phyloP scores from a whole-genome alignment of 2,113 vertebrate species.

The Otus sunia region DNA sequence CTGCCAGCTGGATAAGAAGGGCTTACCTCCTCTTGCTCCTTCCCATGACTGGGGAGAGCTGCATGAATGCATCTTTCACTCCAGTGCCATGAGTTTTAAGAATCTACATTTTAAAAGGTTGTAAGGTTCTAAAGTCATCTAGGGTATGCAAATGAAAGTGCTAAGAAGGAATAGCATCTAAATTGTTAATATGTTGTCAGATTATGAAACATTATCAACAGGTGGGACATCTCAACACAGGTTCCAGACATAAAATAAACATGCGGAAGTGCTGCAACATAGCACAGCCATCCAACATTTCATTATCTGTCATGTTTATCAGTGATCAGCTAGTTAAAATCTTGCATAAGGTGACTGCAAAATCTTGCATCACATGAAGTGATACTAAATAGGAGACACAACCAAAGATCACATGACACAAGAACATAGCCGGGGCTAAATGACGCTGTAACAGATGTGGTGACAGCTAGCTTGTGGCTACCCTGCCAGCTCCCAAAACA shows the following conservation, averaged over 20 bases:
- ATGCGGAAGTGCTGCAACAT: neutral
- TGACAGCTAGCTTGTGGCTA: neutral
- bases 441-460: neutral
- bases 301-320: fast-evolving
- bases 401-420: neutral
- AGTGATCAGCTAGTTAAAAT: neutral
- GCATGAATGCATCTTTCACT: neutral
- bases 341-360: neutral
- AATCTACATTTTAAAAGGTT: neutral
- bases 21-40: neutral
- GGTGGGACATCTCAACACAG: neutral
- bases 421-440: neutral
- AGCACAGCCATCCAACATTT: neutral
- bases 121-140: neutral
- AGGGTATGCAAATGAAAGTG: neutral
- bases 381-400: neutral
- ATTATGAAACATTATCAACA: neutral
- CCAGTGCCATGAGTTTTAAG: neutral
- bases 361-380: neutral
- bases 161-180: neutral
- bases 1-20: neutral
- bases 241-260: neutral
- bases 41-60: neutral
- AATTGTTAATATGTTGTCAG: neutral
- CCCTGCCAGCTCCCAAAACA: neutral